Conservation (phyloP, 2,888 invertebrate genomes). For the Catotricha subobsoleta region DNA sequence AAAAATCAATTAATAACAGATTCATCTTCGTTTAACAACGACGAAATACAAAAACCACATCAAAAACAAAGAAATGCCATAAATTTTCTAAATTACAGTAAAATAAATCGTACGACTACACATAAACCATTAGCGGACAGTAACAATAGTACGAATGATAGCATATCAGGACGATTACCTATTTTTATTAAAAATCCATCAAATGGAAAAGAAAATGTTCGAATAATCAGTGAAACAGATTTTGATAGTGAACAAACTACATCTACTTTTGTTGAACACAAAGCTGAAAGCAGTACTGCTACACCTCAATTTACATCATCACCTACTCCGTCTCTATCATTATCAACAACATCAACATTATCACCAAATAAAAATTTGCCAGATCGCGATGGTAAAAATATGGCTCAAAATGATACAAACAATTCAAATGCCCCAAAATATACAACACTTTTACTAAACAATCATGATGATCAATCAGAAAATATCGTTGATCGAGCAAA, state of each 20-base stretch:
- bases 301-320: background rate
- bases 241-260: background rate
- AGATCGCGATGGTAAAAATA: no score
- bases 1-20: background rate
- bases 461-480: background rate
- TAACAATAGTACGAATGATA: no score
- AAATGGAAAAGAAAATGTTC: background rate
- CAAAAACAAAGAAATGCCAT: conserved; percentile 1
- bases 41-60: background rate
- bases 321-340: background rate
- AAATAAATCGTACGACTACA: conserved; percentile 1
- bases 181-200: no score
- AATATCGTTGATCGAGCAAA: conserved; percentile 1
- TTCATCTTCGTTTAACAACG: background rate
- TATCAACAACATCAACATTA: background rate
- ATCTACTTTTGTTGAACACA: conserved; percentile 6
- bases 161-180: no score
- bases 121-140: no score
- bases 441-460: background rate
- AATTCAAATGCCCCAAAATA: conserved; percentile 1
- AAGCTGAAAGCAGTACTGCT: conserved; percentile 1
- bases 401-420: no score
- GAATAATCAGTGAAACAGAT: background rate
- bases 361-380: no score
- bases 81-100: conserved; percentile 2